These are phyloP conservation scores for Empis livida DNA, from an alignment of 2,888 invertebrate species.

Conservation along the genomic window DNA sequence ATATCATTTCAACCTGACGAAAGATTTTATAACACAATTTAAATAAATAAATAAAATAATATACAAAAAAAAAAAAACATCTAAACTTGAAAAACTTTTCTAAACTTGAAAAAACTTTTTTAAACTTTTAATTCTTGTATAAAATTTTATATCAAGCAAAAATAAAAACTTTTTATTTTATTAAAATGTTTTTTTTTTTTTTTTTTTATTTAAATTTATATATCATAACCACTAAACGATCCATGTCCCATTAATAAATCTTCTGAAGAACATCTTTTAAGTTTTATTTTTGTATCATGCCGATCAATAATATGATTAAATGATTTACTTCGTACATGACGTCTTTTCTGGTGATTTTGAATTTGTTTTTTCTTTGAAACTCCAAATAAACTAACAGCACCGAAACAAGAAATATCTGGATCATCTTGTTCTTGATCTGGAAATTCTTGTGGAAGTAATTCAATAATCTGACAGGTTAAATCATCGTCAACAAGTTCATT, in stretches of 20 bases:
- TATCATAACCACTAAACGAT: not conserved
- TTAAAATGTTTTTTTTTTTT: too few relatives aligned
- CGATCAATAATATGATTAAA: conserved; percentile 17
- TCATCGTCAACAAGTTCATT: not conserved
- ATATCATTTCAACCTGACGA: too few relatives aligned
- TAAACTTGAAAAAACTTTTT: too few relatives aligned
- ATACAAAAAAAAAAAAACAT: too few relatives aligned
- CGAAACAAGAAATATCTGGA: conserved; percentile 27
- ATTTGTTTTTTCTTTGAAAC: conserved; percentile 11
- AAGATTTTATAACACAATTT: too few relatives aligned
- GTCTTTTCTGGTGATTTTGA: conserved; percentile 10
- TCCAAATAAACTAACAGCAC: conserved; percentile 20
- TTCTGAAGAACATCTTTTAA: conserved; percentile 30
- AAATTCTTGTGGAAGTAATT: conserved; percentile 6
- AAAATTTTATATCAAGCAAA: too few relatives aligned
- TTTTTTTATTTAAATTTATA: not conserved
- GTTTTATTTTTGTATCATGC: conserved; percentile 1
- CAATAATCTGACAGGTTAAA: conserved; percentile 1
- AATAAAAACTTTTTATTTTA: too few relatives aligned
- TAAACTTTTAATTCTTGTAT: too few relatives aligned
- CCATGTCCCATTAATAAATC: conserved; percentile 22
- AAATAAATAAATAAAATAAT: too few relatives aligned
- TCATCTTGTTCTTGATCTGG: conserved; percentile 15
- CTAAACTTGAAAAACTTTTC: too few relatives aligned
- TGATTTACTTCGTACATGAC: conserved; percentile 30